Base-by-base conservation (phyloP, 2,113 vertebrate genomes). In the Ptilonorhynchus violaceus region DNA sequence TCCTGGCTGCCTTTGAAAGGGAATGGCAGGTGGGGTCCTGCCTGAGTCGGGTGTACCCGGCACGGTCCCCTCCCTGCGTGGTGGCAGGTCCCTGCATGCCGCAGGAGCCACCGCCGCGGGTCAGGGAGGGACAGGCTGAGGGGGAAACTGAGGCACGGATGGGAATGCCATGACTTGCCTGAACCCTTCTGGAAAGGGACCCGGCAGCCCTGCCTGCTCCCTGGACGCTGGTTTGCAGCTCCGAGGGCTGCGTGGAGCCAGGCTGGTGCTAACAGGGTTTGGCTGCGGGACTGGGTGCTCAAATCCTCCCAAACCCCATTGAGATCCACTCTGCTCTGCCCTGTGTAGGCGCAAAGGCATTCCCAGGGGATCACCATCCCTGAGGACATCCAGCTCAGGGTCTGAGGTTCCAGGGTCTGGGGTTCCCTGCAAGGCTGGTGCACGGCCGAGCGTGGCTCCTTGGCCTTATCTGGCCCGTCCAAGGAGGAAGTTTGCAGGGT, bases 11-110 rank as follows among this genome's bases (percentile, higher is more conserved):
- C 52, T 72, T 33, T 58, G 88, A 41, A 96, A 93, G 67, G 89
- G 74, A 87, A 52, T 10, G 74, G 84, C 83, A 97, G 97, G 96
- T 94, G 82, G 97, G 96, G 94, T 92, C 93, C 90, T 56, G 75
- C 78, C 94, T 89, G 96, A 92, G 91, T 92, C 97, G 96, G 82
- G 19, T 63, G 46, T 41, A 13, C 55, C 77, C 31, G 3, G 77
- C 52, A 25, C 52, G 3, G 95, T 93, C 11, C 89, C 94, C 94
- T 97, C 97, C 97, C 97, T 89, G 94, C 55, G 22, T 37, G 83
- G 89, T 62, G 6, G 46, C 98, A 98, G 97, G 97, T 96, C 96
- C 91, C 92, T 97, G 92, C 98, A 96, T 9, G 97, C 91, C 15
- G 5, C 91, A 59, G 94, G 41, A 80, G 95, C 82, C 89, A 82